These are phyloP conservation scores for Bellardia bayeri DNA, from an alignment of 2,888 invertebrate genomes.

Conservation along the genomic window DNA sequence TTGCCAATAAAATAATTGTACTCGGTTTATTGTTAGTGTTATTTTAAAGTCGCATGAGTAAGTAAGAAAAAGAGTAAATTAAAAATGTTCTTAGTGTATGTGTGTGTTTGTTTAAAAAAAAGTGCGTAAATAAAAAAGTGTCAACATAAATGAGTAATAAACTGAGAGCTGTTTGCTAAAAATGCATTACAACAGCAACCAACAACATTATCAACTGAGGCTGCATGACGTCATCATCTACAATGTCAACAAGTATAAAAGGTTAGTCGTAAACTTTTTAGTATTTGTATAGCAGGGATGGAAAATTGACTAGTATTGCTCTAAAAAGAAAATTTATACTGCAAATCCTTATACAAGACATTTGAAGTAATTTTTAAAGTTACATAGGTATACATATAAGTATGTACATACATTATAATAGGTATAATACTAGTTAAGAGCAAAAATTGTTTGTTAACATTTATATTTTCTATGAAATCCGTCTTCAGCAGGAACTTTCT, in stretches of 20 bases:
- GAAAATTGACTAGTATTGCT: no score
- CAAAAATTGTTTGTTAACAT: no score
- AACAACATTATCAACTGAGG: neutral
- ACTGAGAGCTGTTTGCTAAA: neutral
- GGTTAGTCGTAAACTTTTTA: neutral
- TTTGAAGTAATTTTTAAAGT: no score
- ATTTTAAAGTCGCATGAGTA: neutral
- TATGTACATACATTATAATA: no score
- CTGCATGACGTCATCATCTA: neutral
- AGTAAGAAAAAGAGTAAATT: neutral
- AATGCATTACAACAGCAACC: neutral
- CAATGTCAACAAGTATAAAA: neutral
- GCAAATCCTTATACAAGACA: no score
- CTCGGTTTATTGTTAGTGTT: neutral
- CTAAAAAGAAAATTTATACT: no score
- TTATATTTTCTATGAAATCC: no score
- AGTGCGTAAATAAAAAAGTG: conserved; percentile 10
- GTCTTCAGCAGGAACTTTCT: no score
- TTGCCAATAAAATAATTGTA: neutral
- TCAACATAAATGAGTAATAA: neutral
- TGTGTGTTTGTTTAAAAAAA: neutral
- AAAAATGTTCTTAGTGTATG: neutral
- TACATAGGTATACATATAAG: no score
- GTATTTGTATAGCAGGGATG: no score
- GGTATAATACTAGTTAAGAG: no score